These are phyloP conservation scores for Sarcophaga rosellei DNA, from an alignment of 2,888 invertebrate species.

Conservation along the genomic window DNA sequence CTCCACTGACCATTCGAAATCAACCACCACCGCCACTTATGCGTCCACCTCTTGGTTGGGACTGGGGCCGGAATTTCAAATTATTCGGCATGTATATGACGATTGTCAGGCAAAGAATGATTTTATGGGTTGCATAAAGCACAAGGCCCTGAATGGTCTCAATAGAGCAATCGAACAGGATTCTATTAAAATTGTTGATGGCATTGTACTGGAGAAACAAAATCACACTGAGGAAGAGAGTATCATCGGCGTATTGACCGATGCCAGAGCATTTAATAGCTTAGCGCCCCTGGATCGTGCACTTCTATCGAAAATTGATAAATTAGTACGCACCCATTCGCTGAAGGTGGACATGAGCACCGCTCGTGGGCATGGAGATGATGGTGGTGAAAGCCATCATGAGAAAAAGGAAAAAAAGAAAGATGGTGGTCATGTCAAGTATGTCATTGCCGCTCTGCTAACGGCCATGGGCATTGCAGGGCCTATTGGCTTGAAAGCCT, in stretches of 20 bases:
- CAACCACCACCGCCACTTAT: constrained; percentile 35
- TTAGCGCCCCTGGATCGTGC: constrained; percentile 83
- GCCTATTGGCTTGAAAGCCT: constrained; percentile 86
- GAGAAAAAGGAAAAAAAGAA: constrained; percentile 79
- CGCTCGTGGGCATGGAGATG: constrained; percentile 72
- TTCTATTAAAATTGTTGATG: constrained; percentile 84
- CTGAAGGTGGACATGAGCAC: constrained; percentile 84
- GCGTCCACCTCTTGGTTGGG: constrained; percentile 74
- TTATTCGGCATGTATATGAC: constrained; percentile 85
- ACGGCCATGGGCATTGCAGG: constrained; percentile 87
- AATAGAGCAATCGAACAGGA: constrained; percentile 85
- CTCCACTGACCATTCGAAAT: constrained; percentile 29
- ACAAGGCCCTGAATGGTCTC: constrained; percentile 84
- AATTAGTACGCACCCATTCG: constrained; percentile 85
- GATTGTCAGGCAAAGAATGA: constrained; percentile 85
- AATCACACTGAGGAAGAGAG: constrained; percentile 82
- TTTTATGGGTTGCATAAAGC: constrained; percentile 84
- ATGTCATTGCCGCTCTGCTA: constrained; percentile 84
- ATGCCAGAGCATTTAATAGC: constrained; percentile 84
- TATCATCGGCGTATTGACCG: constrained; percentile 81
- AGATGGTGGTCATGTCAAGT: constrained; percentile 80
- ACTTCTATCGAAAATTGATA: constrained; percentile 82
- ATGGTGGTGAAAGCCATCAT: constrained; percentile 62
- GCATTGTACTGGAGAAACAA: constrained; percentile 84
- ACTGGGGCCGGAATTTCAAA: constrained; percentile 83